Conservation (phyloP, 2,888 invertebrate genomes). For the Diplazon laetatorius region DNA sequence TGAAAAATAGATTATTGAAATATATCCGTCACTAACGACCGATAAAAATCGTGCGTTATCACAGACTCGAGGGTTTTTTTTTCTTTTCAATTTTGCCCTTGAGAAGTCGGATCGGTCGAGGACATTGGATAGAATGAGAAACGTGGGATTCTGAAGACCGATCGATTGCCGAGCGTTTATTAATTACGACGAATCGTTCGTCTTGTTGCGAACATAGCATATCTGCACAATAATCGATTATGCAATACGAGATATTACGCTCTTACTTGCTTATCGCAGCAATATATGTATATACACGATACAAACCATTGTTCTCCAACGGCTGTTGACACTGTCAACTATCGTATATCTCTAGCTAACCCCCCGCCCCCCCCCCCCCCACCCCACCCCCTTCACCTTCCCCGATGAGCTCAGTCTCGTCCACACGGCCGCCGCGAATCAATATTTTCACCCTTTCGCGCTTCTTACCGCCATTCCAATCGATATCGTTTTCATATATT, state of each 20-base stretch:
- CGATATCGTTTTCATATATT: conserved; percentile 51
- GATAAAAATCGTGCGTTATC: no score
- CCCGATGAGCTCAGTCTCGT: neutral
- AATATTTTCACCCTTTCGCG: conserved; percentile 29
- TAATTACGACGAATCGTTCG: neutral
- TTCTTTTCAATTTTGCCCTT: no score
- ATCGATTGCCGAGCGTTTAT: neutral
- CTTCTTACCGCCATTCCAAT: conserved; percentile 49
- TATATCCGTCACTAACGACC: no score
- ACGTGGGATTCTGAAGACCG: no score
- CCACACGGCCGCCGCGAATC: conserved; percentile 28
- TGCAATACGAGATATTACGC: neutral
- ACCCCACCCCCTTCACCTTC: neutral
- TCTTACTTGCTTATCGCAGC: conserved; percentile 7
- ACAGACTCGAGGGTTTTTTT: no score
- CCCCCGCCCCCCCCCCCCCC: neutral
- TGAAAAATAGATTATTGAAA: no score
- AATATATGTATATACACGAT: neutral
- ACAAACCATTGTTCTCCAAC: conserved; percentile 10
- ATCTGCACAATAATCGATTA: neutral
- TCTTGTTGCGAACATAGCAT: neutral
- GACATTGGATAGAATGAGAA: no score
- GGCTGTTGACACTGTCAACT: conserved; percentile 9
- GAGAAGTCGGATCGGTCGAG: no score
- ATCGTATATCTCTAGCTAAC: neutral